Evolutionary conservation across 2,113 vertebrate genomes (phyloP).

Genomic region (Nothobranchius kuhntae): DNA sequence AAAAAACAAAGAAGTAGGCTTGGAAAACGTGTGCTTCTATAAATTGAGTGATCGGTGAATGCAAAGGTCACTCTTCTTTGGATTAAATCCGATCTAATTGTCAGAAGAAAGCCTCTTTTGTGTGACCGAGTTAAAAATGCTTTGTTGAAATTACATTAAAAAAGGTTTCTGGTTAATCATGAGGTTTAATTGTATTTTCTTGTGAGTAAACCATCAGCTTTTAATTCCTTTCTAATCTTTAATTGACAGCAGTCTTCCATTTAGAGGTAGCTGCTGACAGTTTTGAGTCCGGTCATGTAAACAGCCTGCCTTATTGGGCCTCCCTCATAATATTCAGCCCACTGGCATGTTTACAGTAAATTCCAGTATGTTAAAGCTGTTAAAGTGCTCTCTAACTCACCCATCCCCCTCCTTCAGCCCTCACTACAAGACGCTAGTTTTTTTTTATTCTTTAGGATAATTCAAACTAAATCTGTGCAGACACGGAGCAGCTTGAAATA

Average conservation of each 20-base stretch:
- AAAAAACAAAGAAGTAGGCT: not conserved
- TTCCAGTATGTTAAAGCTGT: conserved; percentile 52
- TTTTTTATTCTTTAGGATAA: not conserved
- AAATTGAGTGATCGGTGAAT: not conserved
- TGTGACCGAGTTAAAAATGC: not conserved
- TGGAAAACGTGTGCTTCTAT: not conserved
- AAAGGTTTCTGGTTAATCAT: not conserved
- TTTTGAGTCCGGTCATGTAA: conserved; percentile 53
- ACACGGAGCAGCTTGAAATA: too few species aligned
- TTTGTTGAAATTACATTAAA: not conserved
- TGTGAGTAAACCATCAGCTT: not conserved
- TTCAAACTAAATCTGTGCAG: not conserved
- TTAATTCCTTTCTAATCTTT: not conserved
- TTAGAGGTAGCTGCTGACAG: conserved; percentile 53
- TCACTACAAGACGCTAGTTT: conserved; percentile 15
- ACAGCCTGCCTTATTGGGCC: conserved; percentile 51
- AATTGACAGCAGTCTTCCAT: conserved; percentile 29
- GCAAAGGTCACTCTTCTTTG: not conserved
- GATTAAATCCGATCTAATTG: not conserved
- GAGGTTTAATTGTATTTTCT: not conserved
- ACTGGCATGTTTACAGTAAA: conserved; percentile 67
- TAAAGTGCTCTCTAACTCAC: conserved; percentile 29
- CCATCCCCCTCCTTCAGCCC: not conserved
- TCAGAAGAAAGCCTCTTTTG: not conserved
- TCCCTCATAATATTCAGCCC: conserved; percentile 60